Conservation (phyloP, 2,113 vertebrate species). For the Bettongia penicillata region DNA sequence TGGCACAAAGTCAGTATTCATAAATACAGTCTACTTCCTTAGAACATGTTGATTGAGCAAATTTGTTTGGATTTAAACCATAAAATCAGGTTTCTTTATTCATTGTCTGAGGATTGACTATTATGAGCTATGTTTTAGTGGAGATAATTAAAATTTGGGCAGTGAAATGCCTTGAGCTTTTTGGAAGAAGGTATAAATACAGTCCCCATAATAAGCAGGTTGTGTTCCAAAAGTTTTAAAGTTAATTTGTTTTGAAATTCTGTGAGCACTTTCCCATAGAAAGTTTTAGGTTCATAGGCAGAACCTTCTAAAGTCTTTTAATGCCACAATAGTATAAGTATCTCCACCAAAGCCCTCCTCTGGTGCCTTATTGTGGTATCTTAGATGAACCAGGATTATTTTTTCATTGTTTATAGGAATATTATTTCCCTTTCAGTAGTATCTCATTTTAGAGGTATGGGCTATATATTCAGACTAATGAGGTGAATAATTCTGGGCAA, state of each 20-base stretch:
- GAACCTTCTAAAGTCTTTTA: neutral
- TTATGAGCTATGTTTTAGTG: neutral
- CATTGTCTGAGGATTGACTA: constrained; percentile 28
- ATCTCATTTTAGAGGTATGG: neutral
- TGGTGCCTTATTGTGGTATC: neutral
- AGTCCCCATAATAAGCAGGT: neutral
- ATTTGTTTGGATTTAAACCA: constrained; percentile 50
- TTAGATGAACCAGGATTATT: neutral
- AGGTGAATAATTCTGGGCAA: neutral
- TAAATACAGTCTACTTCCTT: neutral
- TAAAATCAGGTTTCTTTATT: constrained; percentile 48
- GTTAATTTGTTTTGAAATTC: constrained; percentile 16
- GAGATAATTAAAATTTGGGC: constrained; percentile 29
- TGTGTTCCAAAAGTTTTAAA: constrained; percentile 10
- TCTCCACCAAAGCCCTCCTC: neutral
- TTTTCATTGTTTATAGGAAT: neutral
- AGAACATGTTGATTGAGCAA: constrained; percentile 26
- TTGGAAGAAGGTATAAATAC: constrained; percentile 34
- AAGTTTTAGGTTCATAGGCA: neutral
- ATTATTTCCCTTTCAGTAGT: neutral
- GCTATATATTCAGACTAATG: neutral
- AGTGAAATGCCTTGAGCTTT: constrained; percentile 37
- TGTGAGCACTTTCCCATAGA: constrained; percentile 34
- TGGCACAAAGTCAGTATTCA: neutral
- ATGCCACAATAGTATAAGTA: neutral